These are phyloP conservation scores for Trichonephila clavata DNA, from an alignment of 1,140 invertebrate genomes.

Conservation along the genomic window DNA sequence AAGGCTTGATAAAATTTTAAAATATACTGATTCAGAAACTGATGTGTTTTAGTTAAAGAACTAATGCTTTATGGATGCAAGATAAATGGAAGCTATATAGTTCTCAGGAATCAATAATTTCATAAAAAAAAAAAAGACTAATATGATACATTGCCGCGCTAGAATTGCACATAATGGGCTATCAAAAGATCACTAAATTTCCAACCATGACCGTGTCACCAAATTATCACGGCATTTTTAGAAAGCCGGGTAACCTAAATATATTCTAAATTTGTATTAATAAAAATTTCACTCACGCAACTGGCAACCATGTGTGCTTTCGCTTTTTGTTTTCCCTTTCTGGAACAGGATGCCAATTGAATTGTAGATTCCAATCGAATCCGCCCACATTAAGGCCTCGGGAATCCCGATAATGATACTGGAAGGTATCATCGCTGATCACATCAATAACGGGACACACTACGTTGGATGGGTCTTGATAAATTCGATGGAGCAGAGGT, in stretches of 20 bases:
- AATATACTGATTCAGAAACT: not conserved
- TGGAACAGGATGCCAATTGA: constrained; percentile 98
- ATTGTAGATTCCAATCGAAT: constrained; percentile 96
- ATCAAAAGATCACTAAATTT: not conserved
- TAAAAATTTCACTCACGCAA: constrained; percentile 42
- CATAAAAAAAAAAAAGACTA: not conserved
- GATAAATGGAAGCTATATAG: too few relatives aligned
- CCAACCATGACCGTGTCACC: too few relatives aligned
- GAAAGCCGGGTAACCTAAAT: too few relatives aligned
- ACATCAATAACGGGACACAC: constrained; percentile 92
- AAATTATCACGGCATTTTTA: too few relatives aligned
- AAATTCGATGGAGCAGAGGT: constrained; percentile 93
- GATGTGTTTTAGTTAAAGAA: not conserved
- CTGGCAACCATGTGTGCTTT: constrained; percentile 88
- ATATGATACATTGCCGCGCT: not conserved
- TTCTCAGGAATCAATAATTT: not conserved
- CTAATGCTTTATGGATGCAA: too few relatives aligned
- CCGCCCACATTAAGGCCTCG: constrained; percentile 98
- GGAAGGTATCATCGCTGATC: constrained; percentile 83
- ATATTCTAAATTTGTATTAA: too few relatives aligned
- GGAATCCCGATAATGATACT: constrained; percentile 80
- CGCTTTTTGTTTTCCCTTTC: constrained; percentile 95
- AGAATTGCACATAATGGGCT: not conserved
- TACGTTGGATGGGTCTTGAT: constrained; percentile 92
- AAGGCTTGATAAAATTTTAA: too few relatives aligned